Evolutionary conservation across 2,797 vertebrate species (phyloP), one percentile per base, ranked within the genome.

Genomic region (Acanthornis magna): DNA sequence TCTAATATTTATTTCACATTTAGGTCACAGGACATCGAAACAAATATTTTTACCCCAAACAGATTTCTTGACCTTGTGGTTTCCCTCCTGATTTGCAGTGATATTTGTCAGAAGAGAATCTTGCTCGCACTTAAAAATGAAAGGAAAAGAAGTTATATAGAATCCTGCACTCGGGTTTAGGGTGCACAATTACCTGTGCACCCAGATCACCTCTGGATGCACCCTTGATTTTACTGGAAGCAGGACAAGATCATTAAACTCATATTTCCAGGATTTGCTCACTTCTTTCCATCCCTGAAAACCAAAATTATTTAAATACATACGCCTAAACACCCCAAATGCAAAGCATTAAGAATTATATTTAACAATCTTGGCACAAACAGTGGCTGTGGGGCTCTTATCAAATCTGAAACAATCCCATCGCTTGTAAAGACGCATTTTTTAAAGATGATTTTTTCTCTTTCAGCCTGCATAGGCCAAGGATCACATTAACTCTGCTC

Each of bases 1-100:
- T 85, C 65, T 96, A 66, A 70, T n/a, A 89, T 92, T 93, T 96
- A 89, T 96, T 93, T 91, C 93, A 85, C 84, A 91, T 96, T 93
- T 88, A 96, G 92, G 84, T 94, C 85, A 89, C 72, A 83, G 73
- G 76, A 79, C 82, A 91, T 81, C 89, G 85, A 91, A 96, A 55
- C 72, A 91, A 87, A 88, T 91, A 66, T 34, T 89, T 95, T 95
- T 91, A 30, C n/a, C 57, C 50, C 58, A 88, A 91, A 66, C 29
- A 61, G 8, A 42, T 88, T 83, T 72, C 54, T 54, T 89, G 81
- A 83, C 54, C 78, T 84, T 34, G 48, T 36, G 51, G 47, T 43
- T 91, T 86, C 48, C 36, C 38, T 91, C 55, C 32, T 63, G 51
- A 54, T 86, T 81, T 36, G 15, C 43, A 72, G 43, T 3, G 57